phyloP scores from a whole-genome alignment of 2,113 vertebrate species.

The Apodemus speciosus region DNA sequence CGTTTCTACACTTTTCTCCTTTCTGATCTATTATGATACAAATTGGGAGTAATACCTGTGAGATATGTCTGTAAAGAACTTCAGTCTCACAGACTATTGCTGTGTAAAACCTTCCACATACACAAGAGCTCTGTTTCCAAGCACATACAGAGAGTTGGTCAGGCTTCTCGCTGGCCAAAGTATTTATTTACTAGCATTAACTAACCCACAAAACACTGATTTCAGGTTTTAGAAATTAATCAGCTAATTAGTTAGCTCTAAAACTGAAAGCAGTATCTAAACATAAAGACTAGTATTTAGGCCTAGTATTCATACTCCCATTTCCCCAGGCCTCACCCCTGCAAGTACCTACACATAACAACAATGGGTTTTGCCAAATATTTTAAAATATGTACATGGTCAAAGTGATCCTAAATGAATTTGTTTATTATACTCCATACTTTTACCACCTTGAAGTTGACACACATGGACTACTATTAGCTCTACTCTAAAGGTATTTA shows the following conservation, averaged over 20 bases:
- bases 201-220: not conserved
- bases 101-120: not conserved
- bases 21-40: slow-evolving; percentile 9
- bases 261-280: slow-evolving; percentile 24
- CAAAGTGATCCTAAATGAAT: not conserved
- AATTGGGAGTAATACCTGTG: not conserved
- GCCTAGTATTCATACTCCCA: not conserved
- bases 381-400: slow-evolving; percentile 26
- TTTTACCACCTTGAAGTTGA: not conserved
- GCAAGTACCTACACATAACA: not conserved
- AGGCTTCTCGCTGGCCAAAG: not conserved
- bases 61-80: not conserved
- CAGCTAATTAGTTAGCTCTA: slow-evolving; percentile 28
- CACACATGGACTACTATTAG: not conserved
- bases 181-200: not conserved
- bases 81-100: not conserved
- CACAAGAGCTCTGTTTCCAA: not conserved
- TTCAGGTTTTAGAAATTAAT: no score
- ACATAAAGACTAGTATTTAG: not conserved
- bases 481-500: not conserved
- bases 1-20: not conserved
- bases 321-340: not conserved
- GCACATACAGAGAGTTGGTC: not conserved
- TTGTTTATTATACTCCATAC: not conserved
- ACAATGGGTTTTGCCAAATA: slow-evolving; percentile 7